Base-by-base conservation (phyloP, 2,888 invertebrate genomes). In the Muschampia staudingeri region DNA sequence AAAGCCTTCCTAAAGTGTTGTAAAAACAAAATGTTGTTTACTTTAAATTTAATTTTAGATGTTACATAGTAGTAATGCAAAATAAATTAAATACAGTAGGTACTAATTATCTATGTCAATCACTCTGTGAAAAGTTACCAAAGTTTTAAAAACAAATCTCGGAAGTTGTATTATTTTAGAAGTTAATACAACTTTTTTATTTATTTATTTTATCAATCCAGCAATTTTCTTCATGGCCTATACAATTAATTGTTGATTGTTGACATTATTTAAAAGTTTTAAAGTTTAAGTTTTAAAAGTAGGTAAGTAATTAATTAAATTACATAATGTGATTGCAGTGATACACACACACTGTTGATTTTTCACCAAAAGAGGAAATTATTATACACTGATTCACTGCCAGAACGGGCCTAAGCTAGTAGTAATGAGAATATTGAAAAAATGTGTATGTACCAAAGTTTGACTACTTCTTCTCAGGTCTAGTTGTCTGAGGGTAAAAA, bases 361-460 rank as follows among this genome's bases (percentile, higher is more conserved):
- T 37, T 37, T 37, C 37, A 37, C 37, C 7, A 37, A 37, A 37
- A 37, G 37, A 5, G 37, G 6, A 37, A 37, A 69, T 37, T 16
- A 48, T 70, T 65, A 85, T 85, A 83, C 86, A 91, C 88, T 90
- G 89, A 90, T 87, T 89, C 94, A 95, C 95, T 94, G 95, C 95
- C 95, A 92, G 83, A 87, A 91, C 93, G 91, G 94, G 95, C 95
- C 94, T 95, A 93, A 92, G 92, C 92, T 91, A 89, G 88, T 85
- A 87, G 37, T 70, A 80, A 80, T 61, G 8, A 4, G 70, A 42
- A 73, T 70, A 61, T 76, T 76, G 65, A 25, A 37, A 72, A 72
- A 37, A 42, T 61, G 25, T n/a, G 87, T 90, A 91, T 93, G 93
- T 94, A 95, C 96, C 95, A 96, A 96, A 96, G 96, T 88, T 91